Evolutionary conservation across 2,888 invertebrate genomes (phyloP), one percentile per base, ranked within the genome.

Genomic region (Lasioglossum marginatum): DNA sequence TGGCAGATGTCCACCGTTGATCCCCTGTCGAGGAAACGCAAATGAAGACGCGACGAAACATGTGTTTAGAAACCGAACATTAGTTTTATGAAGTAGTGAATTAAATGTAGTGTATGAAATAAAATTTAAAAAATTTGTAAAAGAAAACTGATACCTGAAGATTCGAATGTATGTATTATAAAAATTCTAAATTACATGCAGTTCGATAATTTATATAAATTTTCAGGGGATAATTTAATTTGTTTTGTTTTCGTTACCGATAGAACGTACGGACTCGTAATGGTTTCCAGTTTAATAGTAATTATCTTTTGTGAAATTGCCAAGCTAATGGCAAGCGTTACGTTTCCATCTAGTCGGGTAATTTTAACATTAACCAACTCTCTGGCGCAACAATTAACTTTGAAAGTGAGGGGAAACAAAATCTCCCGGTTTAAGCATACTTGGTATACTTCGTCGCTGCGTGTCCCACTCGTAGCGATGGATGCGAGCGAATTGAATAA

Each of bases 401-500:
- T 31, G 63, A 43, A 66, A 37, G 43, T 23, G 31, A 34, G 63
- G 5, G 27, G 16, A 63, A 45, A 12, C 31, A 66, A 31, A 45
- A 23, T 23, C 40, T 40, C 27, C 8, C 5, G 23, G 31, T 23
- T 52, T 31, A 16, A 31, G 43, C 31, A n/a, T 66, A 66, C 43
- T 76, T 76, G 43, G 40, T 60, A 52, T 19, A 52, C 72, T 63
- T 60, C 10, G 2, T 72, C 12, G 6, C 45, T 48, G 19, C 10
- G 19, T 48, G 43, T 48, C 48, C 63, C 40, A 6, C 60, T 76
- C 12, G 4, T 31, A 31, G 5, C 10, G 34, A 8, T 31, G 16
- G 40, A 27, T 27, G 19, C 52, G 19, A n/a, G 23, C 19, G 52
- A 73, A 73, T 52, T 31, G 45, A 72, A 72, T 72, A 45, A 72